These are phyloP conservation scores for Lasiurus cinereus DNA, from an alignment of 2,113 vertebrate genomes.

Conservation along the genomic window DNA sequence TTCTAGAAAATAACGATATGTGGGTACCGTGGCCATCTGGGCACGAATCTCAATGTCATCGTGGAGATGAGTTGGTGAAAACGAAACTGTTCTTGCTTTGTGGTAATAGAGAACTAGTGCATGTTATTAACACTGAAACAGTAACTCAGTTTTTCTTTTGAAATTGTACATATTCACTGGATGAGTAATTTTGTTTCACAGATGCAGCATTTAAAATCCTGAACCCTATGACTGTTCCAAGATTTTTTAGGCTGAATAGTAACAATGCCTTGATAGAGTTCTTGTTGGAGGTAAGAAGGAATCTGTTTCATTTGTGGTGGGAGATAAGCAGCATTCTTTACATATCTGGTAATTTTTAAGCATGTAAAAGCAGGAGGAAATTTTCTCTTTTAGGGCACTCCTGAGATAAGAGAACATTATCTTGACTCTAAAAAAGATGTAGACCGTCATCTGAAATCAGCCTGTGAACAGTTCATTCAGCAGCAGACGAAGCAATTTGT, in stretches of 20 bases:
- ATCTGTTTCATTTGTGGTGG: slow-evolving; percentile 69
- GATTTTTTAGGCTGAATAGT: slow-evolving; percentile 98
- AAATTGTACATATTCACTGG: slow-evolving; percentile 73
- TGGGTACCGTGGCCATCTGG: not conserved
- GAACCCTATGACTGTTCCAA: slow-evolving; percentile 96
- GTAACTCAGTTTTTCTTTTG: slow-evolving; percentile 58
- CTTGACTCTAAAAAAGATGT: slow-evolving; percentile 99
- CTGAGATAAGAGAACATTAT: slow-evolving; percentile 99
- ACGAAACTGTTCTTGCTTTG: not conserved
- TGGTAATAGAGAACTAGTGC: not conserved
- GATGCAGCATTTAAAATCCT: slow-evolving; percentile 99
- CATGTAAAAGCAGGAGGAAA: slow-evolving; percentile 75
- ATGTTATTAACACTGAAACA: not conserved
- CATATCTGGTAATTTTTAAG: slow-evolving; percentile 67
- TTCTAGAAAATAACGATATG: not conserved
- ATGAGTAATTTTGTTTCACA: slow-evolving; percentile 89
- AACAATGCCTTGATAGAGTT: slow-evolving; percentile 99
- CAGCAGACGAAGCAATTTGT: slow-evolving; percentile 96
- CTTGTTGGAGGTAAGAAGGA: slow-evolving; percentile 94
- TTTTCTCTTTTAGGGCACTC: slow-evolving; percentile 93
- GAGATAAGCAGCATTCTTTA: slow-evolving; percentile 30
- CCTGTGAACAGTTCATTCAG: slow-evolving; percentile 99
- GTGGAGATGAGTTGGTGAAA: not conserved
- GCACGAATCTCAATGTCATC: not conserved
- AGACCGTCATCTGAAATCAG: slow-evolving; percentile 96